Percentiles rank a stretch among this genome's conserved stretches.
Conservation (phyloP, 2,888 invertebrate genomes). For the Sceliomorpha sp. region DNA sequence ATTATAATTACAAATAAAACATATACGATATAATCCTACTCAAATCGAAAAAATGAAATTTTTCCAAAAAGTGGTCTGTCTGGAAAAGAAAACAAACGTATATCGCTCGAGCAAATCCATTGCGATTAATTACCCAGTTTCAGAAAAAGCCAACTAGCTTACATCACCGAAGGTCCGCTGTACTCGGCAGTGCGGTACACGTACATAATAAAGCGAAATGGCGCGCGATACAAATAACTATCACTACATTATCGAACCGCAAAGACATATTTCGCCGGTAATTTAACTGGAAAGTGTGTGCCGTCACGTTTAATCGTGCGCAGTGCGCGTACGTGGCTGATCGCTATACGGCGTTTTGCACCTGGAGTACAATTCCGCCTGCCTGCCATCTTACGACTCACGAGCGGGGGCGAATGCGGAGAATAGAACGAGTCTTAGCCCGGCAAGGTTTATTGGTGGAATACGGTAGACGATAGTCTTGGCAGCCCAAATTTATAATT, state of each 20-base stretch:
- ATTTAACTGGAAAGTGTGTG: slow-evolving; percentile 17
- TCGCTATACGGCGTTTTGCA: slow-evolving; percentile 29
- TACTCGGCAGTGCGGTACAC: too few relatives aligned
- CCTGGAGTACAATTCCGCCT: slow-evolving; percentile 26
- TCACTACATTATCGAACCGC: slow-evolving; percentile 16
- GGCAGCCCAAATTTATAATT: slow-evolving; percentile 64
- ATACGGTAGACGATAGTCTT: slow-evolving; percentile 17
- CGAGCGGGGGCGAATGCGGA: slow-evolving; percentile 23
- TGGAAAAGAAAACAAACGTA: too few relatives aligned
- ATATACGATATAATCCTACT: too few relatives aligned
- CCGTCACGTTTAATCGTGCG: slow-evolving; percentile 19
- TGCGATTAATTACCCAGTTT: too few relatives aligned
- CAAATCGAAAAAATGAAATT: too few relatives aligned
- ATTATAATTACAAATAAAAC: too few relatives aligned
- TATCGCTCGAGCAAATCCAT: too few relatives aligned
- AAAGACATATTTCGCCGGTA: slow-evolving; percentile 18
- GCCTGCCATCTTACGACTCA: slow-evolving; percentile 13
- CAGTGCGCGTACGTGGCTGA: slow-evolving; percentile 12
- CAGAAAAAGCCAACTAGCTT: too few relatives aligned
- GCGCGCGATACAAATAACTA: slow-evolving; percentile 15
- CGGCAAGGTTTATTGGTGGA: slow-evolving; percentile 30
- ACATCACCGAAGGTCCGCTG: too few relatives aligned
- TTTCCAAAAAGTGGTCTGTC: too few relatives aligned
- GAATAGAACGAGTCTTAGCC: slow-evolving; percentile 21
- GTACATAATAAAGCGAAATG: slow-evolving; percentile 9